phyloP scores from a whole-genome alignment of 2,797 vertebrate species.

The Enteromius paludinosus region DNA sequence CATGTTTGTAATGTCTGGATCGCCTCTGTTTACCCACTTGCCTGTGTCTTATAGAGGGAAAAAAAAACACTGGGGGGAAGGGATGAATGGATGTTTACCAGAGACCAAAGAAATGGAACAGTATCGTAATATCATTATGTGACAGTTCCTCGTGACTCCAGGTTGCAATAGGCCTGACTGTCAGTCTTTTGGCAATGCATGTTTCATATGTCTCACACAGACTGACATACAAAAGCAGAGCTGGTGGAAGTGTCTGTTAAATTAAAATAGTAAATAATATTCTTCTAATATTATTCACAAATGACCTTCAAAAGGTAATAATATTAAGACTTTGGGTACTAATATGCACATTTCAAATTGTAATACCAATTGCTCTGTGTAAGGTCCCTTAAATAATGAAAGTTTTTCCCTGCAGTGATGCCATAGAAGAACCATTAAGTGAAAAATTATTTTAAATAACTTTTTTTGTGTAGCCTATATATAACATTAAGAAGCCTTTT shows the following conservation, averaged over 20 bases:
- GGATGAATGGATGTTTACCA: background rate
- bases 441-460: background rate
- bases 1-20: constrained; percentile 18
- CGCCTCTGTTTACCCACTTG: background rate
- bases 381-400: no score
- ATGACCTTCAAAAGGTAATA: background rate
- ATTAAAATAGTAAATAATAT: background rate
- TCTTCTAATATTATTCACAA: background rate
- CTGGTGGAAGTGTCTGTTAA: background rate
- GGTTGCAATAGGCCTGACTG: background rate
- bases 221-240: background rate
- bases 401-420: no score
- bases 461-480: background rate
- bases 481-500: background rate
- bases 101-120: background rate
- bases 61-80: background rate
- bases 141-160: background rate
- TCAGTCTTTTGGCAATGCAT: background rate
- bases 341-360: background rate
- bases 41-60: background rate
- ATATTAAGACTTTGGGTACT: background rate
- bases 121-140: background rate
- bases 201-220: background rate
- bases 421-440: background rate
- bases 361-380: background rate